Base-by-base conservation (phyloP, 30 jellyfish, hydroid and myxozoan species). In the Chrysaora quinquecirrha region DNA sequence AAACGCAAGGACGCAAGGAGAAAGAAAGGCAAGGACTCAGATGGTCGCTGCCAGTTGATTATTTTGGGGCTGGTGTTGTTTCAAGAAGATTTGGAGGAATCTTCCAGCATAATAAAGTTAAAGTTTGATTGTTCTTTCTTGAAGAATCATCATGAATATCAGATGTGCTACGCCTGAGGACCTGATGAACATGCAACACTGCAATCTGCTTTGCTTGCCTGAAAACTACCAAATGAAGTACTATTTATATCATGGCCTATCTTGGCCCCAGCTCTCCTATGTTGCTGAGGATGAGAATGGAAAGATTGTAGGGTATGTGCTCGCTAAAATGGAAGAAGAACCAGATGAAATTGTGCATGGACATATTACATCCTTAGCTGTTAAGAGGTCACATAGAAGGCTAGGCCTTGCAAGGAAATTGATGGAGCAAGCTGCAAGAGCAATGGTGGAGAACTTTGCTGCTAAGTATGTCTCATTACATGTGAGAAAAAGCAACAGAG, bases 391-490 rank as follows among this genome's bases (percentile, higher is more conserved):
- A 33, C 96, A 95, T 61, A 85, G 99, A 83, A 78, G 97, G 77
- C 93, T 95, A 30, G 99, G 99, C n/a, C 84, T 79, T 56, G 96
- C 99, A 2, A 76, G 96, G 78, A 87, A 87, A 82, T 87, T 95
- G 46, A 93, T 93, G 98, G 98, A 93, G 52, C 98, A 93, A 76
- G 98, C 98, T 38, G 96, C 98, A 7, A 81, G 97, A 34, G 97
- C 97, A 2, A 95, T 95, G 99, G 93, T 88, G 25, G 97, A 85
- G 75, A 90, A 82, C 33, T 95, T 87, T 74, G 96, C 90, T 16
- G 99, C 99, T 1, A 84, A 82, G 34, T 86, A 95, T 47, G 96
- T 85, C 27, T 87, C 97, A 1, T 84, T 95, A 65, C 99, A 95
- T 60, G 99, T 95, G 49, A 86, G 99, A 27, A 89, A 81, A 31